These are phyloP conservation scores for Carassius gibelio DNA, from an alignment of 2,113 vertebrate genomes.

Conservation along the genomic window DNA sequence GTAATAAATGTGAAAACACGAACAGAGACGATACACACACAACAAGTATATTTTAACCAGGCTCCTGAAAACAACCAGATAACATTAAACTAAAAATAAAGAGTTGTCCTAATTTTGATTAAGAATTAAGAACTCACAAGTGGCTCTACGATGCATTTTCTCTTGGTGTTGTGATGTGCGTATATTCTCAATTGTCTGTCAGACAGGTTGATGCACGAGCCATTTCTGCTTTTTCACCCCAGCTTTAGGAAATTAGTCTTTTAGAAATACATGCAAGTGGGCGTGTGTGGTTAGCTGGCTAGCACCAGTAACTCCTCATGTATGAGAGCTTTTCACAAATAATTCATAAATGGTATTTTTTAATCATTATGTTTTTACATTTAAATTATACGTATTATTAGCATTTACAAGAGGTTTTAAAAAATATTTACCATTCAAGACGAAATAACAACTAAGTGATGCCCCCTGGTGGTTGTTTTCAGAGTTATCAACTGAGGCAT, in stretches of 20 bases:
- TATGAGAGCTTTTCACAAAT: not conserved
- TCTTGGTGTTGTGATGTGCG: not conserved
- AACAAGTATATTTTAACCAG: not conserved
- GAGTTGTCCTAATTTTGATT: not conserved
- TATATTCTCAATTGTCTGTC: conserved; percentile 1
- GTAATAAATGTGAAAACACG: not conserved
- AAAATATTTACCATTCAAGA: not conserved
- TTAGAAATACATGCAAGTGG: conserved; percentile 36
- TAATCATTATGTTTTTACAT: not conserved
- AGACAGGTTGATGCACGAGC: conserved; percentile 1
- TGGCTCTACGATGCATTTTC: conserved; percentile 13
- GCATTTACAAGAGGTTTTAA: not conserved
- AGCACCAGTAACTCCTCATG: not conserved
- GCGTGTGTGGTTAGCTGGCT: not conserved
- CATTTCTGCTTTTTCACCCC: conserved; percentile 38
- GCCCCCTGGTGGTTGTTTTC: conserved; percentile 19
- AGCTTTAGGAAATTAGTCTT: conserved; percentile 53
- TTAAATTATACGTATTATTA: not conserved
- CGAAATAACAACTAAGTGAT: not conserved
- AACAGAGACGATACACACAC: not conserved
- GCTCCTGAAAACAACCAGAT: not conserved
- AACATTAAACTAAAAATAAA: not conserved
- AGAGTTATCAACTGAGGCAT: not conserved
- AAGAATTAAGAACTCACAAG: conserved; percentile 20
- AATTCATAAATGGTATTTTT: not conserved